Conservation (phyloP, 2,113 vertebrate genomes). For the Notarius quadriscutis region DNA sequence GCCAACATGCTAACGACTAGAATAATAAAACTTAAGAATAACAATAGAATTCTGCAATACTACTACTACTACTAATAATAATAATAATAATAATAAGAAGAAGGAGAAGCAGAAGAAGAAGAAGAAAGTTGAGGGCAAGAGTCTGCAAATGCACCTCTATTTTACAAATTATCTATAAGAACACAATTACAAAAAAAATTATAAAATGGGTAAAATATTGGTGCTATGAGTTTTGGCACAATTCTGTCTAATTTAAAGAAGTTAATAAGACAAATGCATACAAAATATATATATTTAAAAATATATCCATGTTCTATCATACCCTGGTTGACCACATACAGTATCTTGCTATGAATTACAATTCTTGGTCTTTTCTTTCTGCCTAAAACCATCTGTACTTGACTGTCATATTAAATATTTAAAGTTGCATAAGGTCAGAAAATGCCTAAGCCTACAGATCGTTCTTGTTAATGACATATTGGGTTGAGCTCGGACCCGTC, state of each 20-base stretch:
- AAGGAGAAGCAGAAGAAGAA: no score
- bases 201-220: not conserved
- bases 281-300: not conserved
- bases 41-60: no score
- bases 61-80: no score
- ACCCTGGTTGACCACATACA: not conserved
- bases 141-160: not conserved
- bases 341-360: not conserved
- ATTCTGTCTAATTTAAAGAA: not conserved
- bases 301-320: no score
- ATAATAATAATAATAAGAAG: no score
- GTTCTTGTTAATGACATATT: constrained; percentile 2
- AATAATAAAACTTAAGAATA: no score
- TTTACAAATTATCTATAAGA: not conserved
- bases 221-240: not conserved
- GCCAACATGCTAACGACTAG: no score
- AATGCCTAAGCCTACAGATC: not conserved
- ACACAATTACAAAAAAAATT: not conserved
- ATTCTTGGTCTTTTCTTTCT: not conserved
- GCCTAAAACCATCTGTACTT: not conserved
- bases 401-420: not conserved
- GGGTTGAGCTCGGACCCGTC: constrained; percentile 1
- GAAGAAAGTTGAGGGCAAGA: no score
- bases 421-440: not conserved
- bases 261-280: not conserved